Conservation (phyloP, 2,113 vertebrate species). For the Prionailurus bengalensis region DNA sequence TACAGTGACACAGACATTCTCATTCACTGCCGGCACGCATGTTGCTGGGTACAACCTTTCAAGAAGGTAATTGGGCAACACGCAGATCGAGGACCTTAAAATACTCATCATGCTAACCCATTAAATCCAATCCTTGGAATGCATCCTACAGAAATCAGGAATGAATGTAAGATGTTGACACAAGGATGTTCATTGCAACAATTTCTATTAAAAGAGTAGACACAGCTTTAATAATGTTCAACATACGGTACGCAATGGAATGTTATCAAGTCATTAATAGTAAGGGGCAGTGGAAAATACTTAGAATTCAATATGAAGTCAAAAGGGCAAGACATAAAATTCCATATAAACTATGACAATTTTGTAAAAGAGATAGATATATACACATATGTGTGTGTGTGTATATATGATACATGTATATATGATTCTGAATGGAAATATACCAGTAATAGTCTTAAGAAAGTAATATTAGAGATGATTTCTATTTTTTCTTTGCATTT, state of each 20-base stretch:
- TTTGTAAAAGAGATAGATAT: neutral
- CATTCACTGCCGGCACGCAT: neutral
- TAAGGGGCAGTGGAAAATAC: slow-evolving; percentile 35
- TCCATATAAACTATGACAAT: slow-evolving; percentile 27
- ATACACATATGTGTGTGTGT: neutral
- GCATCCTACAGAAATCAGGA: slow-evolving; percentile 57
- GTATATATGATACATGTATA: neutral
- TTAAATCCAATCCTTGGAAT: slow-evolving; percentile 43
- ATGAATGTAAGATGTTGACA: slow-evolving; percentile 60
- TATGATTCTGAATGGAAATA: slow-evolving; percentile 62
- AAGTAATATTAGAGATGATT: slow-evolving; percentile 55
- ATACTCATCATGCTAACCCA: slow-evolving; percentile 40
- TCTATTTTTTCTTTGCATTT: slow-evolving; percentile 51
- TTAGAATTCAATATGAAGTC: slow-evolving; percentile 55
- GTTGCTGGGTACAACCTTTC: slow-evolving; percentile 11
- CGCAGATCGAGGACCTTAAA: slow-evolving; percentile 39
- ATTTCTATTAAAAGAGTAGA: slow-evolving; percentile 73
- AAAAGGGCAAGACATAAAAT: slow-evolving; percentile 54
- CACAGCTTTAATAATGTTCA: slow-evolving; percentile 65
- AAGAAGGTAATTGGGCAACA: slow-evolving; percentile 10
- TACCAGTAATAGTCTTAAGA: slow-evolving; percentile 42
- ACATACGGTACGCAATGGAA: slow-evolving; percentile 41
- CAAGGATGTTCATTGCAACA: slow-evolving; percentile 52
- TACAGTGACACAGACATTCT: slow-evolving; percentile 6
- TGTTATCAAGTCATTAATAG: slow-evolving; percentile 57